Evolutionary conservation across 2,797 vertebrate species (phyloP).

Genomic region (Helicolenus hilgendorfi): DNA sequence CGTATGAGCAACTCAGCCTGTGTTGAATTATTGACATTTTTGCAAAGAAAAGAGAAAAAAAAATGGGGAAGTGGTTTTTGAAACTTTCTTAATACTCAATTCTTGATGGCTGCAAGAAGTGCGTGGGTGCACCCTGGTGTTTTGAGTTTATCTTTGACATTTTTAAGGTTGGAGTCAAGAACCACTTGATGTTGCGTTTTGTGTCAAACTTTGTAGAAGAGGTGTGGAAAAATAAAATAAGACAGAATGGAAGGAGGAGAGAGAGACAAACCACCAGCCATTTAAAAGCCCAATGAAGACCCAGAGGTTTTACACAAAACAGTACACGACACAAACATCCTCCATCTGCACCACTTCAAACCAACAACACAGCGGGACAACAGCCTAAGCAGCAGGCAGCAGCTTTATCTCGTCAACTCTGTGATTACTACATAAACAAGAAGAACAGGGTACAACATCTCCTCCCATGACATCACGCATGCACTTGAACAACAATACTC

Average conservation of each 20-base stretch:
- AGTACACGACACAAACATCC: slow-evolving; percentile 64
- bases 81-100: slow-evolving; percentile 57
- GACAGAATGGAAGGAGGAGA: background rate
- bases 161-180: slow-evolving; percentile 36
- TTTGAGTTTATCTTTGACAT: slow-evolving; percentile 56
- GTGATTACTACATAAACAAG: slow-evolving; percentile 53
- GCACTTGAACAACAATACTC: background rate
- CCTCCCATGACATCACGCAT: slow-evolving; percentile 33
- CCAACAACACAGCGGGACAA: slow-evolving; percentile 46
- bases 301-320: slow-evolving; percentile 34
- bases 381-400: slow-evolving; percentile 5
- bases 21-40: slow-evolving; percentile 45
- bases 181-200: background rate
- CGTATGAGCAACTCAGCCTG: slow-evolving; percentile 19
- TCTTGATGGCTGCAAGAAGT: slow-evolving; percentile 42
- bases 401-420: slow-evolving; percentile 39
- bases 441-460: slow-evolving; percentile 22
- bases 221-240: background rate
- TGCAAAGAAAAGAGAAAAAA: background rate
- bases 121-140: slow-evolving; percentile 40
- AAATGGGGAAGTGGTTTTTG: slow-evolving; percentile 55
- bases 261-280: background rate
- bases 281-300: slow-evolving; percentile 41
- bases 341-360: slow-evolving; percentile 67
- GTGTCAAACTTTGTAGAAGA: background rate